Evolutionary conservation across 2,113 vertebrate genomes (phyloP).

Genomic region (Phylloscopus whistleri): DNA sequence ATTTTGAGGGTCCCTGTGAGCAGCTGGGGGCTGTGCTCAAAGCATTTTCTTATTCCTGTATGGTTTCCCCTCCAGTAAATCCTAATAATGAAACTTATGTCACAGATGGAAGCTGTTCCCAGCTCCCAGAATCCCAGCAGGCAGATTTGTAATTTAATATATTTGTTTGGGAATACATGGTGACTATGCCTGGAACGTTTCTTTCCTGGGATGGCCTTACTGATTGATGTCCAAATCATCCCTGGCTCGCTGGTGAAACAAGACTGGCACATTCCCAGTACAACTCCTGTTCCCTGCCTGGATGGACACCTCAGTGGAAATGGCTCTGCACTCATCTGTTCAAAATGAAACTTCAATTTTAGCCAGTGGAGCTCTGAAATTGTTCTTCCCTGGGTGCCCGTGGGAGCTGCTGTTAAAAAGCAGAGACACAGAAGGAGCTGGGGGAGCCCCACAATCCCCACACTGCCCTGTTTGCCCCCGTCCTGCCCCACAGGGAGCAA

Average conservation of each 20-base stretch:
- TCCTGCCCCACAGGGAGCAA: neutral
- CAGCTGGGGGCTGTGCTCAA: neutral
- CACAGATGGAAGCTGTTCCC: neutral
- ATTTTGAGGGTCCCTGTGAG: neutral
- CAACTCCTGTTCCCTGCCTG: neutral
- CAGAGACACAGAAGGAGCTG: neutral
- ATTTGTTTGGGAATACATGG: neutral
- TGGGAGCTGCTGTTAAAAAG: rapidly evolving
- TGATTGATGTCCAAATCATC: neutral
- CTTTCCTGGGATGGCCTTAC: neutral
- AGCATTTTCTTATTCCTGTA: neutral
- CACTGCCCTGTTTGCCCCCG: too few species aligned
- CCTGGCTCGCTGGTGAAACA: neutral
- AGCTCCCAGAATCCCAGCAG: neutral
- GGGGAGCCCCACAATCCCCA: neutral
- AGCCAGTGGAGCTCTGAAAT: neutral
- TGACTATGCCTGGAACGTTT: neutral
- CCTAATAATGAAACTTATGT: neutral
- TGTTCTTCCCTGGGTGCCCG: neutral
- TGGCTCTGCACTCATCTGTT: neutral
- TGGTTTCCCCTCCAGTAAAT: neutral
- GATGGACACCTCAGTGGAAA: neutral
- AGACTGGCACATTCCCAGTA: neutral
- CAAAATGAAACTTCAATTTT: neutral
- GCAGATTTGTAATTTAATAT: neutral